phyloP scores from a whole-genome alignment of 2,888 invertebrate species.

The Tipula confusa region DNA sequence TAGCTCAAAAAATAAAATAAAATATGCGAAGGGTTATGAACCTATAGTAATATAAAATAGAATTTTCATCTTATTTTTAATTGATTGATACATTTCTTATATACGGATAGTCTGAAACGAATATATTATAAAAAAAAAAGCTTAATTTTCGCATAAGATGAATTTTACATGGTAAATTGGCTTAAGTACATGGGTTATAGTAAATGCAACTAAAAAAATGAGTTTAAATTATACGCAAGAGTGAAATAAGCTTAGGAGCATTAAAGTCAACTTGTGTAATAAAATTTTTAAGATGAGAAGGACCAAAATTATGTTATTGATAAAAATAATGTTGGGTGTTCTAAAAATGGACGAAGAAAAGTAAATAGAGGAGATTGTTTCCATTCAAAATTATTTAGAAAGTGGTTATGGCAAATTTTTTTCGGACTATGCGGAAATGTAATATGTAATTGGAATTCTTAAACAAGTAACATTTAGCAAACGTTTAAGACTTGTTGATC shows the following conservation, averaged over 20 bases:
- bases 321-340: too few relatives aligned
- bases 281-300: not conserved
- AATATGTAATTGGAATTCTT: too few relatives aligned
- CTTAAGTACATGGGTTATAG: not conserved
- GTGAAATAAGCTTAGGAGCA: not conserved
- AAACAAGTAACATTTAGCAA: too few relatives aligned
- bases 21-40: constrained; percentile 12
- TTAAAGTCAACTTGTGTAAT: not conserved
- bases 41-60: not conserved
- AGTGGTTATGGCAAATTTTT: too few relatives aligned
- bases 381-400: too few relatives aligned
- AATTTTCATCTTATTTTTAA: constrained; percentile 3
- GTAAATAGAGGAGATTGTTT: too few relatives aligned
- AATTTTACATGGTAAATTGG: not conserved
- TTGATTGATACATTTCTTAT: not conserved
- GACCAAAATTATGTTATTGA: too few relatives aligned
- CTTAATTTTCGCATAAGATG: not conserved
- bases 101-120: not conserved
- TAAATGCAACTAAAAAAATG: not conserved
- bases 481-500: too few relatives aligned
- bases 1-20: too few relatives aligned
- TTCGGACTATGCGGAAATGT: too few relatives aligned
- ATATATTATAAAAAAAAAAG: not conserved
- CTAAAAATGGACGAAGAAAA: too few relatives aligned
- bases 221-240: not conserved